Evolutionary conservation across 2,797 vertebrate species (phyloP).

Genomic region (Centropyge bicolor): DNA sequence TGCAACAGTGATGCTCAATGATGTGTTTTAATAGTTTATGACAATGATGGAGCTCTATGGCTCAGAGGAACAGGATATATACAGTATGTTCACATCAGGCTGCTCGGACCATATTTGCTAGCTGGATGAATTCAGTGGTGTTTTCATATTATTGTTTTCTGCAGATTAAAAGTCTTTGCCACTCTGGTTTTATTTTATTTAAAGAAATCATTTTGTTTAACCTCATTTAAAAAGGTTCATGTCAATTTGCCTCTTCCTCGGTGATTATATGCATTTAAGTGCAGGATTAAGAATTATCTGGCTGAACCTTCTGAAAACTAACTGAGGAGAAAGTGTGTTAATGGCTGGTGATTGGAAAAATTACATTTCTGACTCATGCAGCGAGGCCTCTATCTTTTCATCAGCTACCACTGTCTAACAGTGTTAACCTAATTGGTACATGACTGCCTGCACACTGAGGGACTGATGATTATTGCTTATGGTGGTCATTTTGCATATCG

Average conservation of each 20-base stretch:
- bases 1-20: neutral
- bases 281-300: neutral
- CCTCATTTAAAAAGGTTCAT: neutral
- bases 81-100: neutral
- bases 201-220: neutral
- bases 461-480: conserved; percentile 38
- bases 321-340: neutral
- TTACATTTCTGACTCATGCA: conserved; percentile 9
- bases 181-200: neutral
- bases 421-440: conserved; percentile 44
- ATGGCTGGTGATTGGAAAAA: conserved; percentile 11
- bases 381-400: conserved; percentile 26
- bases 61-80: neutral
- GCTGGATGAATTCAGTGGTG: neutral
- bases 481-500: conserved; percentile 27
- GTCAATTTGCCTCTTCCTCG: neutral
- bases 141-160: neutral
- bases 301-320: neutral
- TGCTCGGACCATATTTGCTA: neutral
- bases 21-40: neutral
- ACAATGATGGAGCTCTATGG: neutral
- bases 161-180: neutral
- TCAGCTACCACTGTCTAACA: conserved; percentile 25
- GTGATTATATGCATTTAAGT: neutral
- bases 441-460: conserved; percentile 29